These are phyloP conservation scores for Atta cephalotes DNA, from an alignment of 1,140 invertebrate genomes.

Conservation along the genomic window DNA sequence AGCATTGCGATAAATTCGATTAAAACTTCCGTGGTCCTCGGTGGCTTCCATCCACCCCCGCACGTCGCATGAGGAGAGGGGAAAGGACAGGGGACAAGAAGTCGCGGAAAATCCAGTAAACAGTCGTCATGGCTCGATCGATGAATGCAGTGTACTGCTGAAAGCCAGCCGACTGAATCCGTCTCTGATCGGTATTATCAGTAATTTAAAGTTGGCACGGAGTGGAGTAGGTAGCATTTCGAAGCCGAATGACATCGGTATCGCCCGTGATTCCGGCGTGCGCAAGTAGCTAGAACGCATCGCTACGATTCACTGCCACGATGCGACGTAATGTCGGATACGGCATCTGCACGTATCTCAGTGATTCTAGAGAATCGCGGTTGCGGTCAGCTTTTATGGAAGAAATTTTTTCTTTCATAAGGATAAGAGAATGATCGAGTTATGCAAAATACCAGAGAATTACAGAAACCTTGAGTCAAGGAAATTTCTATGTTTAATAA, in stretches of 20 bases:
- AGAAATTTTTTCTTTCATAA: neutral
- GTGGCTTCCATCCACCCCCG: slow-evolving; percentile 68
- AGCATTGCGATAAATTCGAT: slow-evolving; percentile 86
- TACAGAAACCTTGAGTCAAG: neutral
- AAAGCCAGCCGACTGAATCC: slow-evolving; percentile 62
- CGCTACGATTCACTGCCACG: slow-evolving; percentile 30
- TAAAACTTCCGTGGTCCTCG: slow-evolving; percentile 84
- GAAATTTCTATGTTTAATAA: neutral
- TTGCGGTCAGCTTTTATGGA: neutral
- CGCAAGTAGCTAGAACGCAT: slow-evolving; percentile 54
- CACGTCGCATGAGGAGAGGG: slow-evolving; percentile 8
- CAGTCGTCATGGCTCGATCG: slow-evolving; percentile 67
- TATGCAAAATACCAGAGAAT: neutral
- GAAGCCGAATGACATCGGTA: slow-evolving; percentile 63
- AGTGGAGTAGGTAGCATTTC: slow-evolving; percentile 55
- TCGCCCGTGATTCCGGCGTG: slow-evolving; percentile 53
- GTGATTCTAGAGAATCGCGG: neutral
- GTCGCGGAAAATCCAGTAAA: slow-evolving; percentile 73
- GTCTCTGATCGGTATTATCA: slow-evolving; percentile 52
- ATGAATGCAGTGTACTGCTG: slow-evolving; percentile 56
- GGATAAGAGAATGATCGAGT: neutral
- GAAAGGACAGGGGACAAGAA: slow-evolving; percentile 67
- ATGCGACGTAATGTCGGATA: slow-evolving; percentile 24
- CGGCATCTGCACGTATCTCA: slow-evolving; percentile 20
- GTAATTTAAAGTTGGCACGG: slow-evolving; percentile 63